phyloP scores from a whole-genome alignment of 2,797 vertebrate genomes.

The Takifugu rubripes region DNA sequence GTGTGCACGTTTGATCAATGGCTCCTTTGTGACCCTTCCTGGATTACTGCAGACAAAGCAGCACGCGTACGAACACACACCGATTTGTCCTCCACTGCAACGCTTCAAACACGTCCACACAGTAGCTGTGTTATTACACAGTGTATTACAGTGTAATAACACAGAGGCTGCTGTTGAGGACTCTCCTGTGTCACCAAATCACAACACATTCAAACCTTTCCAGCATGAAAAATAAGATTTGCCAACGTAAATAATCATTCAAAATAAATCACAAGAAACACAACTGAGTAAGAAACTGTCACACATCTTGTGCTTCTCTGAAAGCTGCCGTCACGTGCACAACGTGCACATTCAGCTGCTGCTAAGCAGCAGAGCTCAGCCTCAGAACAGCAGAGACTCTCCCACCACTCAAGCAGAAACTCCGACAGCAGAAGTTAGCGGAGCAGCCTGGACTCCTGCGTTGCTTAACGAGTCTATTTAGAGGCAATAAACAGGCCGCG shows the following conservation, averaged over 20 bases:
- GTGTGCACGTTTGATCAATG: constrained; percentile 63
- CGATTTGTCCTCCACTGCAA: constrained; percentile 42
- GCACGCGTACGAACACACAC: constrained; percentile 17
- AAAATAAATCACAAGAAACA: constrained; percentile 7
- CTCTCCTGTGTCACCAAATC: constrained; percentile 20
- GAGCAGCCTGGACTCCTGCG: constrained; percentile 12
- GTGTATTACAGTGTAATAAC: constrained; percentile 27
- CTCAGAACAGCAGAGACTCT: constrained; percentile 25
- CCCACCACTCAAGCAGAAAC: constrained; percentile 37
- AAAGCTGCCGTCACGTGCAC: neutral
- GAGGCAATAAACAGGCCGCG: constrained; percentile 35
- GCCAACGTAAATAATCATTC: neutral
- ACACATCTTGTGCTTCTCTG: neutral
- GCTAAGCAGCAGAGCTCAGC: constrained; percentile 21
- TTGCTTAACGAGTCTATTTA: constrained; percentile 12
- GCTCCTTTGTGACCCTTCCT: constrained; percentile 63
- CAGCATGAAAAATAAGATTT: constrained; percentile 20
- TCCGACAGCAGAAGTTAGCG: constrained; percentile 28
- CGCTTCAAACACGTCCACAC: constrained; percentile 8
- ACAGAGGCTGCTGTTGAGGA: constrained; percentile 46
- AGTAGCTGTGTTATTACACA: too few relatives aligned
- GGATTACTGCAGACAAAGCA: constrained; percentile 45
- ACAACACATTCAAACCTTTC: constrained; percentile 24
- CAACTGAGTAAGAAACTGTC: too few relatives aligned
- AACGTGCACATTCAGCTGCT: neutral